Evolutionary conservation across 1,140 invertebrate genomes (phyloP).

Genomic region (Drosophila yakuba): DNA sequence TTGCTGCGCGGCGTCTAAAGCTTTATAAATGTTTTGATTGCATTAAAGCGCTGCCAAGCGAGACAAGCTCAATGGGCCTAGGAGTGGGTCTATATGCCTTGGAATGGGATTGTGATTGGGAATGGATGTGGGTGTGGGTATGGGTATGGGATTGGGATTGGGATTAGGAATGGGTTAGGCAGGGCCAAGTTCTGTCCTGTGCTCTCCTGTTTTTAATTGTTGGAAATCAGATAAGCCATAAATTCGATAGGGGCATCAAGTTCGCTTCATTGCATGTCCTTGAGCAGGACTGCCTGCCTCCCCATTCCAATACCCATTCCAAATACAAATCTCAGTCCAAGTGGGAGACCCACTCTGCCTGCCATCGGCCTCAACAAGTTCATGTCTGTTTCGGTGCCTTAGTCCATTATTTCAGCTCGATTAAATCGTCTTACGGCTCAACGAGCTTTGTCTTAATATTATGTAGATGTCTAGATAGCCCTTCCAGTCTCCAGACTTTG

Average conservation of each 20-base stretch:
- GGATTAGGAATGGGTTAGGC: not conserved
- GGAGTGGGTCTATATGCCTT: not conserved
- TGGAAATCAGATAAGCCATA: conserved; percentile 62
- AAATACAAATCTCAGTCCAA: too few relatives aligned
- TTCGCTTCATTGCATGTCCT: conserved; percentile 37
- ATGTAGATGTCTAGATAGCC: conserved; percentile 79
- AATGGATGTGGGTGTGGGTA: not conserved
- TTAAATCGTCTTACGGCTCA: conserved; percentile 82
- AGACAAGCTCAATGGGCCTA: conserved; percentile 30
- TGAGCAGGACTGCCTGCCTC: not conserved
- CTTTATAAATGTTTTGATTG: conserved; percentile 83
- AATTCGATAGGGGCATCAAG: conserved; percentile 61
- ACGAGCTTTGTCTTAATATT: conserved; percentile 82
- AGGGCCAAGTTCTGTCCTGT: not conserved
- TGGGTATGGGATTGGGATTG: too few relatives aligned
- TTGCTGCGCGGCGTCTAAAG: conserved; percentile 63
- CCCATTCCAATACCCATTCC: too few relatives aligned
- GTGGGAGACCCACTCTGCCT: not conserved
- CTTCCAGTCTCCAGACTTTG: conserved; percentile 9
- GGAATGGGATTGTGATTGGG: not conserved
- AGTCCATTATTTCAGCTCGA: conserved; percentile 82
- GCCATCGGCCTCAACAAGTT: conserved; percentile 41
- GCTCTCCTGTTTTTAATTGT: conserved; percentile 55
- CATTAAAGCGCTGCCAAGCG: conserved; percentile 80
- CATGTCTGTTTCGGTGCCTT: conserved; percentile 43